phyloP scores from a whole-genome alignment of 2,888 invertebrate genomes.

The Eristalis arbustorum region DNA sequence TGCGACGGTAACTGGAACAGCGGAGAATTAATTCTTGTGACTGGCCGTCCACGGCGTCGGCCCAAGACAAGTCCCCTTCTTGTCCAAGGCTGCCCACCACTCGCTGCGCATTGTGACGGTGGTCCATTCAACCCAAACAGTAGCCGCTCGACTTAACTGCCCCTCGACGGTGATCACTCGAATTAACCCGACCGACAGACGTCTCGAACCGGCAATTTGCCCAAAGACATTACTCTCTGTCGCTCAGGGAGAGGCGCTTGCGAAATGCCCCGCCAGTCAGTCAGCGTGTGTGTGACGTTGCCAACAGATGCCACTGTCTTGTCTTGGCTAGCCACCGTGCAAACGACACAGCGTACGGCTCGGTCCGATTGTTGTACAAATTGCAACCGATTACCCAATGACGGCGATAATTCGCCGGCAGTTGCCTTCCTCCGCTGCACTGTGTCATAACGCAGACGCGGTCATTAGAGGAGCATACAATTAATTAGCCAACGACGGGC shows the following conservation, averaged over 20 bases:
- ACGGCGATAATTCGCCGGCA: conserved; percentile 30
- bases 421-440: not conserved
- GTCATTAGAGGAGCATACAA: conserved; percentile 27
- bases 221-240: not conserved
- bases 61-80: not conserved
- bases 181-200: not conserved
- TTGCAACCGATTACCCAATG: conserved; percentile 42
- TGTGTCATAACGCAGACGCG: conserved; percentile 39
- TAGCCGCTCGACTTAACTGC: not conserved
- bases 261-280: not conserved
- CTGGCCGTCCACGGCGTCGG: too few species aligned
- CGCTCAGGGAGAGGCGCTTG: not conserved
- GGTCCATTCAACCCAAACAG: not conserved
- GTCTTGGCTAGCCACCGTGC: not conserved
- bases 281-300: not conserved
- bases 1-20: not conserved
- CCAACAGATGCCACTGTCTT: not conserved
- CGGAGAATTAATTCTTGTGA: not conserved
- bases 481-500: conserved; percentile 47
- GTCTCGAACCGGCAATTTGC: not conserved
- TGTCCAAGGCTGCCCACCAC: not conserved
- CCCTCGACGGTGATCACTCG: not conserved
- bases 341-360: not conserved
- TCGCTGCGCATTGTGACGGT: not conserved
- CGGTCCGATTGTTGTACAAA: conserved; percentile 28